phyloP scores from a whole-genome alignment of 2,888 invertebrate genomes.

The Conchocele bisecta region DNA sequence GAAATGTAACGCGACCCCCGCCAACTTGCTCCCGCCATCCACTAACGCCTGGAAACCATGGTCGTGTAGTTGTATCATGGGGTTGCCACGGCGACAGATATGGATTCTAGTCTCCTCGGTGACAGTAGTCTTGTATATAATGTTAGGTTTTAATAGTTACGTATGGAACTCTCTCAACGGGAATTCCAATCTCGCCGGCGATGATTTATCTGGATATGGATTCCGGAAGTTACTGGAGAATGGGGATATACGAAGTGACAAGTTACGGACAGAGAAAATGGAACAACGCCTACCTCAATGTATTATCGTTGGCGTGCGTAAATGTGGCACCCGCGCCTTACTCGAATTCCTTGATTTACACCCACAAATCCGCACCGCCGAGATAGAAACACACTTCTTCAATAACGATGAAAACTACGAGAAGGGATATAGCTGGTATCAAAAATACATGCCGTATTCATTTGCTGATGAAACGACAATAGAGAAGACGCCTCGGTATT shows the following conservation, averaged over 20 bases:
- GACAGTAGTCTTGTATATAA: slow-evolving; percentile 55
- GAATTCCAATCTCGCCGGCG: slow-evolving; percentile 36
- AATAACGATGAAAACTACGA: slow-evolving; percentile 93
- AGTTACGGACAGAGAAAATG: slow-evolving; percentile 48
- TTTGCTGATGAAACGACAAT: slow-evolving; percentile 96
- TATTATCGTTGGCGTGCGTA: slow-evolving; percentile 83
- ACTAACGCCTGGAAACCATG: background rate
- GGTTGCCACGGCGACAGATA: slow-evolving; percentile 46
- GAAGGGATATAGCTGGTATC: slow-evolving; percentile 96
- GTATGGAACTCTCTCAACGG: slow-evolving; percentile 57
- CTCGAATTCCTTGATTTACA: slow-evolving; percentile 83
- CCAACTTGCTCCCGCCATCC: too few relatives aligned
- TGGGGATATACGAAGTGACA: slow-evolving; percentile 49
- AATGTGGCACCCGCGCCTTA: slow-evolving; percentile 83
- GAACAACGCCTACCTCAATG: slow-evolving; percentile 81
- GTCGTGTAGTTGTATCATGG: slow-evolving; percentile 20
- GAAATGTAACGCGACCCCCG: too few relatives aligned
- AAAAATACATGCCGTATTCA: slow-evolving; percentile 94
- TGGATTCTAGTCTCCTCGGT: slow-evolving; percentile 59
- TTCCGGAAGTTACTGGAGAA: slow-evolving; percentile 66
- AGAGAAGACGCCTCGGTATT: slow-evolving; percentile 99
- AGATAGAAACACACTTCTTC: slow-evolving; percentile 98
- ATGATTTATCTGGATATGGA: slow-evolving; percentile 55
- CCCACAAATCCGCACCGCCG: slow-evolving; percentile 93
- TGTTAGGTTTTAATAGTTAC: slow-evolving; percentile 59